Base-by-base conservation (phyloP, 92 coral and sea anemone species). In the Paramuricea clavata region DNA sequence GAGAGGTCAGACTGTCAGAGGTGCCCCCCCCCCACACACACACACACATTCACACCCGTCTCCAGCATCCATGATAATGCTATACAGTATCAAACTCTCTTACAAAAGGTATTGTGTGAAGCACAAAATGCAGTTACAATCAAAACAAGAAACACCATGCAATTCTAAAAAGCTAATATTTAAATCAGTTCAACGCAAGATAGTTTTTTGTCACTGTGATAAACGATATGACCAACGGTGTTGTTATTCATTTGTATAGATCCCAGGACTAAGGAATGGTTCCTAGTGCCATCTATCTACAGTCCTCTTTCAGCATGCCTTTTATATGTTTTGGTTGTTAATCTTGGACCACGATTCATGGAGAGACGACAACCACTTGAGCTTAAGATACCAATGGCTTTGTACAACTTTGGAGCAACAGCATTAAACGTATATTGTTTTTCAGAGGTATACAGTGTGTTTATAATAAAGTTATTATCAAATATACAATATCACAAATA, bases 251-350 rank as follows among this genome's bases (percentile, higher is more conserved):
- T 72, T 72, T 42, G 19, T 23, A 68, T 68, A 95, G 98, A 95
- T 81, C 93, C 95, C 44, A 90, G 98, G 67, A 91, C 94, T 21
- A 27, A 82, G 41, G 81, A 86, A 54, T 95, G 98, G 98, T 87
- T 87, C 32, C 87, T 95, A 54, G 96, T 95, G 12, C 88, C 88
- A 17, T 85, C 94, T 61, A 85, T 95, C 11, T 71, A 76, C 32
- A 47, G 69, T 13, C 95, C 98, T 6, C 26, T 88, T 36, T 17
- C 69, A 0, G 43, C 90, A 54, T 88, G 93, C 15, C 4, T 85
- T 31, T 23, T 56, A 3, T 95, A 95, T 81, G 59, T 93, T 30
- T 61, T 88, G 17, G 43, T 95, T 26, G 92, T 93, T 6, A 25
- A 88, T 35, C 61, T 89, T 26, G 91, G 92, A 7, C 98, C 98